Conservation (phyloP, 2,113 vertebrate species). For the Indicator indicator region DNA sequence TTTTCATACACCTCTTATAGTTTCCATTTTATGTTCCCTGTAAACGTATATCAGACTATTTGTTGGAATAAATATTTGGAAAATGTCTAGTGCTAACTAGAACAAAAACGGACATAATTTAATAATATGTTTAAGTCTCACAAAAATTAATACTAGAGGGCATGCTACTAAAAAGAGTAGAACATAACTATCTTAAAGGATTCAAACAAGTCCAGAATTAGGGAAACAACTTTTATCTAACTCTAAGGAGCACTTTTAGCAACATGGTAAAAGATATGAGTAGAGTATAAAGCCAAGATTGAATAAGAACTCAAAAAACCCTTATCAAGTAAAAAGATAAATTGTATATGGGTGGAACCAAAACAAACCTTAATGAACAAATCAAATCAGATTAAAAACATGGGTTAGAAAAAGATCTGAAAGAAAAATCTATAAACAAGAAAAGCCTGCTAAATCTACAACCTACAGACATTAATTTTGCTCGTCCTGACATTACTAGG, state of each 20-base stretch:
- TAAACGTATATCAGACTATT: neutral
- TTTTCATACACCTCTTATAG: neutral
- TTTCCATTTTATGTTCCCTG: neutral
- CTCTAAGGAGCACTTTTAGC: neutral
- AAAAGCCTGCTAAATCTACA: neutral
- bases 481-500: neutral
- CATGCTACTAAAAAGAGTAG: neutral
- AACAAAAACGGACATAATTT: neutral
- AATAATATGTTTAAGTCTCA: neutral
- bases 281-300: neutral
- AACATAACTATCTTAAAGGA: neutral
- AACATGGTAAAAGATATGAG: neutral
- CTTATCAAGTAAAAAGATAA: neutral
- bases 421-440: neutral
- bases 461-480: neutral
- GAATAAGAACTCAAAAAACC: neutral
- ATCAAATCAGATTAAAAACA: neutral
- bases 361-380: neutral
- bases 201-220: neutral
- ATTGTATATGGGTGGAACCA: neutral
- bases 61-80: neutral
- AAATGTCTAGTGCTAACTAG: neutral
- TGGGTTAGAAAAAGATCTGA: neutral
- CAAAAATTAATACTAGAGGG: neutral
- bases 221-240: neutral